Evolutionary conservation across 2,888 invertebrate species (phyloP).

Genomic region (Heliconius sara): DNA sequence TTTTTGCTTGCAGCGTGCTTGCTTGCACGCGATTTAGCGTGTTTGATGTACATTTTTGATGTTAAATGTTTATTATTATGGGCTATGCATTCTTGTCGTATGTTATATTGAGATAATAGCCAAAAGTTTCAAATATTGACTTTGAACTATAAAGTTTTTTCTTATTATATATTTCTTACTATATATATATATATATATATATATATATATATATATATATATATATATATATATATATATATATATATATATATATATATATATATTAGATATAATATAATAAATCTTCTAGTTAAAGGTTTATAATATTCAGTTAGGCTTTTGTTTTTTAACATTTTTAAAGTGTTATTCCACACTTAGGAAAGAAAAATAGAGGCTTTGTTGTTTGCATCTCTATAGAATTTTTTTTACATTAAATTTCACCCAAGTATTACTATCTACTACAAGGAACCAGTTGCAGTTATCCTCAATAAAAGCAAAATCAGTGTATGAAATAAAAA

Average conservation of each 20-base stretch:
- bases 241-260: too few relatives aligned
- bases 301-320: not conserved
- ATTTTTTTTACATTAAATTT: not conserved
- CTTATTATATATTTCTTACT: too few relatives aligned
- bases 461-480: too few relatives aligned
- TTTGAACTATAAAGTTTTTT: too few relatives aligned
- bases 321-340: too few relatives aligned
- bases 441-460: not conserved
- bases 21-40: slow-evolving; percentile 31
- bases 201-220: too few relatives aligned
- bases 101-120: not conserved
- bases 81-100: not conserved
- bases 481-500: too few relatives aligned
- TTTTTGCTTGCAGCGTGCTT: slow-evolving; percentile 34
- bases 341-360: too few relatives aligned
- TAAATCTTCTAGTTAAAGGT: too few relatives aligned
- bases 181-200: too few relatives aligned
- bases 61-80: not conserved
- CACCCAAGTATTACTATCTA: not conserved
- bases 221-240: too few relatives aligned
- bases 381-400: not conserved
- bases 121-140: not conserved
- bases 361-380: not conserved
- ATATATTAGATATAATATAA: too few relatives aligned
- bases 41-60: not conserved